Evolutionary conservation across 2,113 vertebrate genomes (phyloP).

Genomic region (Catharus minimus): DNA sequence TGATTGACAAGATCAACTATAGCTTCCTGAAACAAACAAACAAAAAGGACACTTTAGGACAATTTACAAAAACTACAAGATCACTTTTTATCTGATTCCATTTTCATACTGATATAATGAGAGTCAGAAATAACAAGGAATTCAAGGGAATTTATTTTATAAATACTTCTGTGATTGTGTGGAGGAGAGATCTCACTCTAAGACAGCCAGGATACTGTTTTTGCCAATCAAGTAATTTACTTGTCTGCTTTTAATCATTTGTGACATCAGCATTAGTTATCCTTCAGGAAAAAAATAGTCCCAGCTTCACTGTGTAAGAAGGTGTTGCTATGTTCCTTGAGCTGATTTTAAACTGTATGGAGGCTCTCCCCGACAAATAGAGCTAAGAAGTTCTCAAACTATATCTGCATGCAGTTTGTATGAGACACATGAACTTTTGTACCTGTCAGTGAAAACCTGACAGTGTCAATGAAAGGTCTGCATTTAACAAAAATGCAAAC

Average conservation of each 20-base stretch:
- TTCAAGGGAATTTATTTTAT: background rate
- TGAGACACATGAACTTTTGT: background rate
- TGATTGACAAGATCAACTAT: background rate
- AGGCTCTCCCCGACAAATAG: background rate
- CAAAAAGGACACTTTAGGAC: background rate
- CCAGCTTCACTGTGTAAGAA: background rate
- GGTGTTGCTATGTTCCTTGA: rapidly evolving
- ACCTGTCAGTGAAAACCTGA: background rate
- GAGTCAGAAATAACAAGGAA: background rate
- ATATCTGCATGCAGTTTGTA: background rate
- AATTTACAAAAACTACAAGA: background rate
- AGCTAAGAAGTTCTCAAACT: background rate
- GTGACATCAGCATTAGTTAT: background rate
- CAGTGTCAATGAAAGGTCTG: background rate
- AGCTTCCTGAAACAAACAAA: background rate
- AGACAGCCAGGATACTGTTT: background rate
- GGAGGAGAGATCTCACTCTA: background rate
- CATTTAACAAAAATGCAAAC: background rate
- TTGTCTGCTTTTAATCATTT: background rate
- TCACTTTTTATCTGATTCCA: background rate
- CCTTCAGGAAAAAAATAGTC: background rate
- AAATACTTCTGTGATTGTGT: background rate
- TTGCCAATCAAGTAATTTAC: background rate
- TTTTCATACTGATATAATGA: background rate
- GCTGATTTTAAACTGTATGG: background rate